These are phyloP conservation scores for Pangasius mekongensis DNA, from an alignment of 2,797 vertebrate genomes.

Conservation along the genomic window DNA sequence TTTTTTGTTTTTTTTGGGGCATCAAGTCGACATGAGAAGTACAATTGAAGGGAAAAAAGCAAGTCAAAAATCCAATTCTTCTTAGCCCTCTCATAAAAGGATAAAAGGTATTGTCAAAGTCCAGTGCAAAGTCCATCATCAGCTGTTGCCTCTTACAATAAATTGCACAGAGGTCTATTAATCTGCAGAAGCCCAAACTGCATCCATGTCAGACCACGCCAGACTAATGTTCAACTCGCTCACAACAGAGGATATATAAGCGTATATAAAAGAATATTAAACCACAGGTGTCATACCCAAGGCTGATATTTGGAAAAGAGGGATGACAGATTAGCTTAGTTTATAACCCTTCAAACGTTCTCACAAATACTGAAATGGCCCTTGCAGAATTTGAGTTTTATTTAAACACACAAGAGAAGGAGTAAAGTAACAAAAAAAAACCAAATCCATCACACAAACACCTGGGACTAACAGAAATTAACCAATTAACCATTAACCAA, in stretches of 20 bases:
- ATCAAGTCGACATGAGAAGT: neutral
- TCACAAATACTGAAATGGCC: neutral
- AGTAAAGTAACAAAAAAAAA: too few relatives aligned
- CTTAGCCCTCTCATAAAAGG: neutral
- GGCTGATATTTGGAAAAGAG: neutral
- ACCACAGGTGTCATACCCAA: neutral
- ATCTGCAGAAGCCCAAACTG: neutral
- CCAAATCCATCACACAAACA: too few relatives aligned
- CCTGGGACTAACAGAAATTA: too few relatives aligned
- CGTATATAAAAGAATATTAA: neutral
- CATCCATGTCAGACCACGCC: neutral
- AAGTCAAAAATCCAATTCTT: neutral
- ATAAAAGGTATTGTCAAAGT: neutral
- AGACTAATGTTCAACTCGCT: neutral
- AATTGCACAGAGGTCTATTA: slow-evolving; percentile 1
- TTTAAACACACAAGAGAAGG: neutral
- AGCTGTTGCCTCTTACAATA: neutral
- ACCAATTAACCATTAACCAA: too few relatives aligned
- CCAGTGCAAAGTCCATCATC: neutral
- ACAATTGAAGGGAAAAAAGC: neutral
- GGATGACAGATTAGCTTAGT: neutral
- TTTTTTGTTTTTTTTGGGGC: neutral
- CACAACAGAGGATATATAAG: neutral
- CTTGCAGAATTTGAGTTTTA: neutral
- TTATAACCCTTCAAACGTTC: neutral